Base-by-base conservation (phyloP, 2,113 vertebrate species). In the Phaethon lepturus region DNA sequence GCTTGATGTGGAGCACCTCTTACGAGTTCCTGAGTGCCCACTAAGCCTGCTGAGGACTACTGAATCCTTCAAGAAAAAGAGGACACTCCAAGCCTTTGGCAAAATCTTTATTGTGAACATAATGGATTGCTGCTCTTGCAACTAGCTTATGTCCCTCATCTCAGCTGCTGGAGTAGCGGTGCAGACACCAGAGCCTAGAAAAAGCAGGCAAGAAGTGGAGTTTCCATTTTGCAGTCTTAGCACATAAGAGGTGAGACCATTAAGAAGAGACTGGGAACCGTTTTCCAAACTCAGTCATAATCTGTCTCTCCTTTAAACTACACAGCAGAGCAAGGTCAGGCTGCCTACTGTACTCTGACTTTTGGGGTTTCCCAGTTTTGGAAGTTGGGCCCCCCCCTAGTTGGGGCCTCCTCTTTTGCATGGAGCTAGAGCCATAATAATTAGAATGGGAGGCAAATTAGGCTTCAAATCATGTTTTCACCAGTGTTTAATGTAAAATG, bases 401-500 rank as follows among this genome's bases (percentile, higher is more conserved):
- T 66, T 47, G 90, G 53, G 67, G 42, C 38, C 38, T 69, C 45
- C 4, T 91, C 12, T 66, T 92, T 92, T 53, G 53, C 50, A 38
- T n/a, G 20, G 12, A 15, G 14, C 8, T 28, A 75, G 29, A 31
- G 31, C 42, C 33, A 10, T 49, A 80, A 38, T 49, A 89, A 19
- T 45, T 56, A 68, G 40, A 95, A 94, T 26, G 9, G 47, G 24
- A 89, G 35, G 28, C 13, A 81, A 94, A 89, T 71, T 35, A 68
- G n/a, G 28, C 69, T 91, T 68, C 68, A 91, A 59, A 91, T 86
- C 15, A 45, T 50, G 35, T 84, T 96, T 87, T 69, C 35, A 66
- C 14, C 23, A 17, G 7, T 19, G 42, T 71, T 94, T 74, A 77
- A 81, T 42, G 26, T 55, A 86, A 94, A 89, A 89, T 35, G 13